These are phyloP conservation scores for Lepidocyrtoides sp. DNA, from an alignment of 2,888 invertebrate genomes.

Conservation along the genomic window DNA sequence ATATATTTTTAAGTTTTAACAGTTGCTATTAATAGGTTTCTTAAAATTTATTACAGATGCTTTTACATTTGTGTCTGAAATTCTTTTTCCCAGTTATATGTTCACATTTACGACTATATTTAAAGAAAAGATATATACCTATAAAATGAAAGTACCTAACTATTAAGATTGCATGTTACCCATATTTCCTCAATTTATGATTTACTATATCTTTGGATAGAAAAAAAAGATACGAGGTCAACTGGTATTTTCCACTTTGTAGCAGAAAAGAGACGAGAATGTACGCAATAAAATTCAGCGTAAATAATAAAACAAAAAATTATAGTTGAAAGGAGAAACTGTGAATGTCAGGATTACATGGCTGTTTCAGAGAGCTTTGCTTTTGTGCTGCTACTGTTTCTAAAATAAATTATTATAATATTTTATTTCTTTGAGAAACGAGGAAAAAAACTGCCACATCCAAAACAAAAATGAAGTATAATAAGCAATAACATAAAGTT, in stretches of 20 bases:
- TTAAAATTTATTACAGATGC: neutral
- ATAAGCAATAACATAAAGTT: neutral
- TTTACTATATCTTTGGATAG: neutral
- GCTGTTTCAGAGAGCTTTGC: neutral
- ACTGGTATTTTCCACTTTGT: neutral
- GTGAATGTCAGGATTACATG: slow-evolving; percentile 12
- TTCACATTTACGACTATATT: neutral
- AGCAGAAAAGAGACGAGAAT: neutral
- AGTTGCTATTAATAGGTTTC: neutral
- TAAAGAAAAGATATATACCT: too few species aligned
- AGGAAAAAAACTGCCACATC: neutral
- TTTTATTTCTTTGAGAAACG: neutral
- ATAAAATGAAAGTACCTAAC: too few species aligned
- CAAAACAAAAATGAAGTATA: neutral
- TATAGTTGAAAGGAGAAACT: neutral
- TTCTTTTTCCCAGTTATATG: neutral
- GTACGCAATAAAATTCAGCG: slow-evolving; percentile 3
- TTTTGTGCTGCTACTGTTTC: neutral
- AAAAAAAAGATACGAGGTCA: neutral
- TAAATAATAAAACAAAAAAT: neutral
- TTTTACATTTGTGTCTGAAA: neutral
- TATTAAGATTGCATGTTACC: too few species aligned
- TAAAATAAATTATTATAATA: too few species aligned
- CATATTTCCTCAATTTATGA: neutral
- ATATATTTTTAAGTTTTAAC: neutral